phyloP scores from a whole-genome alignment of 2,797 vertebrate genomes.

The Micrastur ruficollis region DNA sequence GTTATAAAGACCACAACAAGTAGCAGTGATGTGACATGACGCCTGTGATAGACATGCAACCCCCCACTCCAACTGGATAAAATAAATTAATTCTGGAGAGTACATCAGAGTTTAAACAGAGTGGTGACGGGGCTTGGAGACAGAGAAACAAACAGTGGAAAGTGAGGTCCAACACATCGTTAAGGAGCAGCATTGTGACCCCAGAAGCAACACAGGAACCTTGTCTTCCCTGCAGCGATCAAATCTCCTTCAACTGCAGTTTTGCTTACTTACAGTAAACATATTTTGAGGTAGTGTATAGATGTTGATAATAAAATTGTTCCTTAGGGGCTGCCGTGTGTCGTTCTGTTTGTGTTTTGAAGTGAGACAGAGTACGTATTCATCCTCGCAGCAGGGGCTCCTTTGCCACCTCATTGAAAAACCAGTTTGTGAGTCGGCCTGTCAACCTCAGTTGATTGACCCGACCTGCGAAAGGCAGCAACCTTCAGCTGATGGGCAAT shows the following conservation, averaged over 20 bases:
- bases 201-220: not conserved
- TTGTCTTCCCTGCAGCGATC: not conserved
- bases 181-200: not conserved
- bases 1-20: not conserved
- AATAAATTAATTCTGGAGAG: not conserved
- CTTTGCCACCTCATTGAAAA: not conserved
- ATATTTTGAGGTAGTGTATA: not conserved
- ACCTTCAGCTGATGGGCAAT: not conserved
- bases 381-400: not conserved
- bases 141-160: not conserved
- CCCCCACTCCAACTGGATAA: accelerated
- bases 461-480: not conserved
- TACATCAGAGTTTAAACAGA: not conserved
- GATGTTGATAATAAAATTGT: not conserved
- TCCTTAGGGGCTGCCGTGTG: not conserved
- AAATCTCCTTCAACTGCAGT: not conserved
- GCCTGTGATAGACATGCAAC: not conserved
- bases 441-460: not conserved
- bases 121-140: not conserved
- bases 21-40: not conserved
- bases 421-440: not conserved
- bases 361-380: not conserved
- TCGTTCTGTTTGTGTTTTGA: not conserved
- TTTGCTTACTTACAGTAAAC: not conserved
- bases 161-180: not conserved